A percentile compares a stretch with the other conserved stretches of the same genome.
Evolutionary conservation across 1,140 invertebrate genomes (phyloP).

Genomic region (Venturia canescens): DNA sequence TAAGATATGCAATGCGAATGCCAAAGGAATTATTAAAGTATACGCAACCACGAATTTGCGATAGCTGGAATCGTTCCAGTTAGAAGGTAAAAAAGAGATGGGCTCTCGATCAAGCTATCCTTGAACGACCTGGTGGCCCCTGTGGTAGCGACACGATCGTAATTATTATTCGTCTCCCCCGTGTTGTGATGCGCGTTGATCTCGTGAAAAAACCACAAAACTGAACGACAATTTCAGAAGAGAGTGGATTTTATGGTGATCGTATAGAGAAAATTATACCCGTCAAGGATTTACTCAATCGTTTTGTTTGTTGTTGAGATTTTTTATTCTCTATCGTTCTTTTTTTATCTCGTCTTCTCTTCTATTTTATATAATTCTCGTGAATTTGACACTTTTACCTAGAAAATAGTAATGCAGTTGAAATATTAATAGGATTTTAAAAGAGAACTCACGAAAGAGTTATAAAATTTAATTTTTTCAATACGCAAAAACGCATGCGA

Average conservation of each 20-base stretch:
- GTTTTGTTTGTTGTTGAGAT: not conserved
- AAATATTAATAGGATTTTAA: slow-evolving; percentile 26
- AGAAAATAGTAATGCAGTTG: slow-evolving; percentile 18
- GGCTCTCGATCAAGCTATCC: not conserved
- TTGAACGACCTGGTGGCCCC: slow-evolving; percentile 20
- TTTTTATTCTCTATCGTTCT: not conserved
- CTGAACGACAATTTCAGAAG: not conserved
- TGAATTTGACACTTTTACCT: slow-evolving; percentile 7
- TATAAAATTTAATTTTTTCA: not conserved
- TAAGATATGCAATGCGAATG: not conserved
- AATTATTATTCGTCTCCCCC: slow-evolving; percentile 8
- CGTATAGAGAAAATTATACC: not conserved
- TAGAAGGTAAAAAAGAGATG: slow-evolving; percentile 8
- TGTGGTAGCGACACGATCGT: not conserved
- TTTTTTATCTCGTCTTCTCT: not conserved
- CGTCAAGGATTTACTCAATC: not conserved
- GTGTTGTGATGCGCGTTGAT: not conserved
- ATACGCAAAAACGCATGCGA: not conserved
- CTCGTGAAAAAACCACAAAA: slow-evolving; percentile 35
- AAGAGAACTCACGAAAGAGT: not conserved
- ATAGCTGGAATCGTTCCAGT: slow-evolving; percentile 7
- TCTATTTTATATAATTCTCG: not conserved
- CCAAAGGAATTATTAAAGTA: not conserved
- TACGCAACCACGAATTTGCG: not conserved
- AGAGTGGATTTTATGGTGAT: slow-evolving; percentile 19